Evolutionary conservation across 2,113 vertebrate genomes (phyloP).

Genomic region (Camelus bactrianus): DNA sequence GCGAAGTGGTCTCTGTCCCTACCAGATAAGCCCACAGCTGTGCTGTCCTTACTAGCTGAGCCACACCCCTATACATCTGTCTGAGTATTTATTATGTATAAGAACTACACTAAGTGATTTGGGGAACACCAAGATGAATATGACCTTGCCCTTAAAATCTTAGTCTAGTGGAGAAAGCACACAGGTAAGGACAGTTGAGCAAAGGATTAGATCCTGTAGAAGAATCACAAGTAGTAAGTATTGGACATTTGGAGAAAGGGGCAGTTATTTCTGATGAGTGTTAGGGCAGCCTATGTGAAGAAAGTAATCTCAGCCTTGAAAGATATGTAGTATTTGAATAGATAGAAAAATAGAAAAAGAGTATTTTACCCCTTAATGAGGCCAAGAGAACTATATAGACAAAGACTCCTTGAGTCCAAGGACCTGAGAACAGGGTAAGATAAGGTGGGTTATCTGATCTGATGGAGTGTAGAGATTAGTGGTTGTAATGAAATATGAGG

Average conservation of each 20-base stretch:
- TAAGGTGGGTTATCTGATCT: neutral
- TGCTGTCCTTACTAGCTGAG: neutral
- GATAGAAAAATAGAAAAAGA: constrained; percentile 27
- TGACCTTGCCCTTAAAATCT: neutral
- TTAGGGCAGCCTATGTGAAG: neutral
- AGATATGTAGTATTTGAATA: constrained; percentile 8
- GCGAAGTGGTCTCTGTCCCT: neutral
- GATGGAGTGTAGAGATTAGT: neutral
- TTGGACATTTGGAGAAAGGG: neutral
- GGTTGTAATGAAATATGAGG: neutral
- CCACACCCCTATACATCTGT: neutral
- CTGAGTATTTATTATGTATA: neutral
- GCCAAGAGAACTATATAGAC: neutral
- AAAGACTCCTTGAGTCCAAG: neutral
- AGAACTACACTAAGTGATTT: neutral
- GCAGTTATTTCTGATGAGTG: neutral
- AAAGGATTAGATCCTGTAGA: neutral
- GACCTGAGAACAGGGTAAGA: neutral
- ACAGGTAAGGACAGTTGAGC: neutral
- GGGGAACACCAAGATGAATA: neutral
- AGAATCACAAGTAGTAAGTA: neutral
- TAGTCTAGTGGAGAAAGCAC: neutral
- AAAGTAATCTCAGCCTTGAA: neutral
- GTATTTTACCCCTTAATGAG: neutral
- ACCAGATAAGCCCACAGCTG: neutral